Evolutionary conservation across 1,140 invertebrate genomes (phyloP).

Genomic region (Oncopodura yosiiana): DNA sequence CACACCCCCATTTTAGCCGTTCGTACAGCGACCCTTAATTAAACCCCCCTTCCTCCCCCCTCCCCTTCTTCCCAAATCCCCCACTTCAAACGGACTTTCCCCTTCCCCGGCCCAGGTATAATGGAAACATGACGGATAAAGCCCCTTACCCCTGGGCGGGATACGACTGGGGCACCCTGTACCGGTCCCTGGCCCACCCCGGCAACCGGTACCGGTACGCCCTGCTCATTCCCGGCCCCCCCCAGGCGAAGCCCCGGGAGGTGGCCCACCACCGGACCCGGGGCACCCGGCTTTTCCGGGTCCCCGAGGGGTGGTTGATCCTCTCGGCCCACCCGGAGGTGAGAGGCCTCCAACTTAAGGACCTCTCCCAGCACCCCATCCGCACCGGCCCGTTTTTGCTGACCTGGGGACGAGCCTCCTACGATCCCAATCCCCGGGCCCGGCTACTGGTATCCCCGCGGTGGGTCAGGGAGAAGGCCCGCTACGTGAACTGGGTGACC

Average conservation of each 20-base stretch:
- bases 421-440: neutral
- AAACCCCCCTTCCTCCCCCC: neutral
- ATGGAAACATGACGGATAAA: neutral
- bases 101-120: neutral
- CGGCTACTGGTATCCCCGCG: neutral
- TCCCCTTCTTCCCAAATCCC: neutral
- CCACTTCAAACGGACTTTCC: neutral
- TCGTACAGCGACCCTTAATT: neutral
- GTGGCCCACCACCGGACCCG: neutral
- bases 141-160: neutral
- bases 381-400: neutral
- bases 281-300: neutral
- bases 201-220: neutral
- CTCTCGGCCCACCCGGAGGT: neutral
- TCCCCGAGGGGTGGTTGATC: neutral
- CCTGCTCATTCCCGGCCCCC: neutral
- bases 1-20: neutral
- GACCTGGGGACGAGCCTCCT: neutral
- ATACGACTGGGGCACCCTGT: neutral
- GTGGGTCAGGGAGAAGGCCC: neutral
- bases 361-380: neutral
- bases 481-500: neutral
- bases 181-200: neutral
- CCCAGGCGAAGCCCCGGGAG: neutral
- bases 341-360: neutral